phyloP scores from a whole-genome alignment of 2,797 vertebrate species.

The Smutsia gigantea region DNA sequence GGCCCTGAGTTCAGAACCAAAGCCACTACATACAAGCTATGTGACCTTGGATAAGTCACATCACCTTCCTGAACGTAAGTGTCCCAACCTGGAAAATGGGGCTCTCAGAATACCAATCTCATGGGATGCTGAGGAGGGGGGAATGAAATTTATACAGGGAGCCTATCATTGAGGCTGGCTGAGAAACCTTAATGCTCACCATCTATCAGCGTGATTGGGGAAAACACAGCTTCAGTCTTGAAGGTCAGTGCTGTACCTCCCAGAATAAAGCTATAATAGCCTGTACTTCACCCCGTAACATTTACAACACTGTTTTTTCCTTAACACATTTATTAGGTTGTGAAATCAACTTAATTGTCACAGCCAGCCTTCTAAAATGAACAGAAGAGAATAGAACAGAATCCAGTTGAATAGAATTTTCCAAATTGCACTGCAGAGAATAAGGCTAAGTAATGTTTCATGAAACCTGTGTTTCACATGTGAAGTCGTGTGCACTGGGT shows the following conservation, averaged over 20 bases:
- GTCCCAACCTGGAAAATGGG: not conserved
- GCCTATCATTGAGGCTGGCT: not conserved
- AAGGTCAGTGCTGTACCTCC: not conserved
- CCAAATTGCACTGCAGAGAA: not conserved
- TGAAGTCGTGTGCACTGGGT: not conserved
- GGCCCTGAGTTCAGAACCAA: not conserved
- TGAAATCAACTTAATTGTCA: conserved; percentile 1
- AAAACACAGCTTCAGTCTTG: not conserved
- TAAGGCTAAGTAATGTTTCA: not conserved
- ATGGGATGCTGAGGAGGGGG: not conserved
- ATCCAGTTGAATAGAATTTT: not conserved
- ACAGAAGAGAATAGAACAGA: not conserved
- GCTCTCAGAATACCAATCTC: not conserved
- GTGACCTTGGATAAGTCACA: not conserved
- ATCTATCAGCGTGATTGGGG: not conserved
- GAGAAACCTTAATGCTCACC: not conserved
- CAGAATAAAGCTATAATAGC: conserved; percentile 9
- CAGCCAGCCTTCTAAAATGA: conserved; percentile 14
- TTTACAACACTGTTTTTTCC: not conserved
- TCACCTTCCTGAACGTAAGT: not conserved
- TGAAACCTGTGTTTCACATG: not conserved
- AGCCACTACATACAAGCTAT: not conserved
- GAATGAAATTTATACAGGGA: conserved; percentile 39
- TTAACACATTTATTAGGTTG: conserved; percentile 41
- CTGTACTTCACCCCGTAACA: conserved; percentile 22